Base-by-base conservation (phyloP, 2,797 vertebrate species). In the Pantherophis alleghaniensis region DNA sequence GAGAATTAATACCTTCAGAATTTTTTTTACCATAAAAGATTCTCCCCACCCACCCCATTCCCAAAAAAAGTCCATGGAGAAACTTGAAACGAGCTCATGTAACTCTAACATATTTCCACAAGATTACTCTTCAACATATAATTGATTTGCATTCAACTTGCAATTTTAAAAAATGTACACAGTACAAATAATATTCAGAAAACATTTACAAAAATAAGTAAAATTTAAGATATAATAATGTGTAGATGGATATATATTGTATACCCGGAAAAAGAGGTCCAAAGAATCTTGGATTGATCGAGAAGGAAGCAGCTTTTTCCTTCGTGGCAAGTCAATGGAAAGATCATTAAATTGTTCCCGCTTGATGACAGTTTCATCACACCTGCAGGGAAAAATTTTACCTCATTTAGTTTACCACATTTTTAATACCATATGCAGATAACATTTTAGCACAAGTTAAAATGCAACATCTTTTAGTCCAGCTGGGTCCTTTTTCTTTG, bases 291-390 rank as follows among this genome's bases (percentile, higher is more conserved):
- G 99, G 95, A 99, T 99, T 0, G 99, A 99, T 83, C 99, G 98
- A 42, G 99, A 97, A 2, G 99, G 98, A 24, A 99, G 98, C 0
- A 98, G 98, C 90, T 99, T 99, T 97, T 98, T 99, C 93, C 99
- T 98, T 91, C 99, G 98, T 18, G 99, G 99, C 92, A 99, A 98
- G 96, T 99, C 99, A 56, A 99, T 99, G 90, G 99, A 99, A 89
- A 99, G 98, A 94, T 99, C 99, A 88, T 99, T 99, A 97, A 99
- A 99, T 95, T 99, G 99, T 93, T 99, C 99, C 59, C 99, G 97
- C 96, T 99, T 99, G 89, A 97, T 99, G 95, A 99, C 98, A 28
- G 98, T 98, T 96, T 99, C 99, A 14, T 98, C 98, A 96, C 99
- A 99, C 95, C 99, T 97, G 13, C 22, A 93, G 92, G 63, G 93